These are phyloP conservation scores for Sebastes aleutianus DNA, from an alignment of 2,797 vertebrate genomes.

Conservation along the genomic window DNA sequence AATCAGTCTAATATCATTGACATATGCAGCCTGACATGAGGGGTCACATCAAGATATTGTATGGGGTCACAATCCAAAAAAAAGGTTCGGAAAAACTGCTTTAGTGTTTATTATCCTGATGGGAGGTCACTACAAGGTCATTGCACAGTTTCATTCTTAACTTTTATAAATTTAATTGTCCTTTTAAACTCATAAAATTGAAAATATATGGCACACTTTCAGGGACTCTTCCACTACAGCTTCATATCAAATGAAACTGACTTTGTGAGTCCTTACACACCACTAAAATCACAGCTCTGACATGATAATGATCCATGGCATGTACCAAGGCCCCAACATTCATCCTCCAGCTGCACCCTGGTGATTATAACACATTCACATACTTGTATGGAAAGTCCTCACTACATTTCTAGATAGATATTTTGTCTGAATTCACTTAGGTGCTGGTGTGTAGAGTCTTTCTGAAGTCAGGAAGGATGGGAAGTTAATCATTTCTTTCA, in stretches of 20 bases:
- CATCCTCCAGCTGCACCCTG: background rate
- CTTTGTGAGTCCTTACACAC: background rate
- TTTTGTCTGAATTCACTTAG: background rate
- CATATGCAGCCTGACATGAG: background rate
- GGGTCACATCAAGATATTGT: background rate
- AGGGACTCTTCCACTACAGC: background rate
- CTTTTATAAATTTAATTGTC: background rate
- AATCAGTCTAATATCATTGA: background rate
- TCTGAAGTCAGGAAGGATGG: background rate
- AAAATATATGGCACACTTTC: background rate
- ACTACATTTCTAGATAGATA: background rate
- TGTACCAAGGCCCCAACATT: background rate
- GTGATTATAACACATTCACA: background rate
- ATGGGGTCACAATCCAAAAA: background rate
- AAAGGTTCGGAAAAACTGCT: background rate
- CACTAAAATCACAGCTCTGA: background rate
- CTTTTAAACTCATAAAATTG: background rate
- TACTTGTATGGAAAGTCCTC: background rate
- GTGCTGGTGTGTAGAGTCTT: background rate
- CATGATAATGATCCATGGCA: background rate
- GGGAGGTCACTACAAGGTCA: background rate
- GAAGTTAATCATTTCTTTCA: constrained; percentile 15
- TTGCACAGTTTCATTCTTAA: background rate
- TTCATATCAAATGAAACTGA: background rate
- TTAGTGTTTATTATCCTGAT: no score